A percentile compares a stretch with the other conserved stretches of the same genome.
phyloP scores from a whole-genome alignment of 2,113 vertebrate species.

The Thamnophis sirtalis region DNA sequence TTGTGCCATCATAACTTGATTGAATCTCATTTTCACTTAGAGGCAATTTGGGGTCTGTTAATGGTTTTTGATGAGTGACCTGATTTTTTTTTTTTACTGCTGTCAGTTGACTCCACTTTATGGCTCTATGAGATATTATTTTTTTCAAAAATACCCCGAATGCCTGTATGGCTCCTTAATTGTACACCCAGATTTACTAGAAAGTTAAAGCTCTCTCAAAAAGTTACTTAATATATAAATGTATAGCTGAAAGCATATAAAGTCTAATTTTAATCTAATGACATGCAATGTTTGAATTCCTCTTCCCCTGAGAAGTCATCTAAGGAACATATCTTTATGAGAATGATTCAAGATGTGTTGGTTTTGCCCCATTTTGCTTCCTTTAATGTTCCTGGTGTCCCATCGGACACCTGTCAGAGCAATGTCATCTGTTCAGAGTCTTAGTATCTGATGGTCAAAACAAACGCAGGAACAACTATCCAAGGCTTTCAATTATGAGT shows the following conservation, averaged over 20 bases:
- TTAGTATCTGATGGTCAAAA: neutral
- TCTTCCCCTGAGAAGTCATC: neutral
- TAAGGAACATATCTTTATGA: neutral
- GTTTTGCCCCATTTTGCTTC: neutral
- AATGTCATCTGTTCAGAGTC: neutral
- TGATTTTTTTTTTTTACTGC: neutral
- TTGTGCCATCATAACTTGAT: neutral
- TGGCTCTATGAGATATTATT: neutral
- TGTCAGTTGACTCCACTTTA: neutral
- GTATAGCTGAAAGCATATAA: neutral
- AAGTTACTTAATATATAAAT: neutral
- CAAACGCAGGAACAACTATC: neutral
- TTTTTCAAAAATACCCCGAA: neutral
- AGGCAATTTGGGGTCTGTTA: neutral
- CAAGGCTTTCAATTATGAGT: neutral
- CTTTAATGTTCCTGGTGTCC: neutral
- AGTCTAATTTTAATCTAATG: neutral
- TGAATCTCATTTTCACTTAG: neutral
- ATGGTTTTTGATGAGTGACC: neutral
- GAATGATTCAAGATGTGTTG: neutral
- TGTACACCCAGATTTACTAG: neutral
- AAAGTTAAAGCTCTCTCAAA: neutral
- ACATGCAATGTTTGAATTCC: neutral
- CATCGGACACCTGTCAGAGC: neutral
- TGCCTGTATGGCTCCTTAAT: neutral